Evolutionary conservation across 2,113 vertebrate genomes (phyloP).

Genomic region (Oxyura jamaicensis): DNA sequence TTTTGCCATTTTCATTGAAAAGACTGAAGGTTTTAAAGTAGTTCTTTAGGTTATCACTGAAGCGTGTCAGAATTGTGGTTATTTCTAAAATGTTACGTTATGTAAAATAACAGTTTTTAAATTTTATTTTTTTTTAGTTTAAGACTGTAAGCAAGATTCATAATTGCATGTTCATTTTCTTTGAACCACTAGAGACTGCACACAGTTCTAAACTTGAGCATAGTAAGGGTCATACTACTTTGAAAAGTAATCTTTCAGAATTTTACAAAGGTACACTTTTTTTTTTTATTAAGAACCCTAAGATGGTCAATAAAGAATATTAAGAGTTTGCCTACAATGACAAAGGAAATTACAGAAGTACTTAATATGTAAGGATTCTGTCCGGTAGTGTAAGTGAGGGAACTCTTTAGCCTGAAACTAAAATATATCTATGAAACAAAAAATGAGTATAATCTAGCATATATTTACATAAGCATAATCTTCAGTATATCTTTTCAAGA

Average conservation of each 20-base stretch:
- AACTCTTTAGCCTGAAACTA: background rate
- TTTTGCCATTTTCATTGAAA: conserved; percentile 55
- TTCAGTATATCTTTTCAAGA: background rate
- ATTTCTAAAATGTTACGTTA: background rate
- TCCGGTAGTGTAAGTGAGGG: background rate
- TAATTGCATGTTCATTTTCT: background rate
- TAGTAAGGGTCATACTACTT: background rate
- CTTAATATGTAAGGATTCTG: background rate
- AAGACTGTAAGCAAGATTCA: background rate
- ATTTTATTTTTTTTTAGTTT: background rate
- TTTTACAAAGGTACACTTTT: background rate
- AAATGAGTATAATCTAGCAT: background rate
- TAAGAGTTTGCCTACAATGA: background rate
- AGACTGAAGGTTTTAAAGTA: background rate
- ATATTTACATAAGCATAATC: background rate
- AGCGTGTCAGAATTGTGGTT: background rate
- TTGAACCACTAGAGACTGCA: background rate
- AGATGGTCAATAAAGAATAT: background rate
- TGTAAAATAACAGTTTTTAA: background rate
- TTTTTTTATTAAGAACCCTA: background rate
- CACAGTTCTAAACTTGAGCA: background rate
- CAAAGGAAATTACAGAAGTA: background rate
- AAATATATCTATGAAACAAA: background rate
- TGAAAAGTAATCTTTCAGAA: background rate
- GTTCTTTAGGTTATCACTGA: background rate